Evolutionary conservation across 2,113 vertebrate species (phyloP), one percentile per base, ranked within the genome.

Genomic region (Charina bottae): DNA sequence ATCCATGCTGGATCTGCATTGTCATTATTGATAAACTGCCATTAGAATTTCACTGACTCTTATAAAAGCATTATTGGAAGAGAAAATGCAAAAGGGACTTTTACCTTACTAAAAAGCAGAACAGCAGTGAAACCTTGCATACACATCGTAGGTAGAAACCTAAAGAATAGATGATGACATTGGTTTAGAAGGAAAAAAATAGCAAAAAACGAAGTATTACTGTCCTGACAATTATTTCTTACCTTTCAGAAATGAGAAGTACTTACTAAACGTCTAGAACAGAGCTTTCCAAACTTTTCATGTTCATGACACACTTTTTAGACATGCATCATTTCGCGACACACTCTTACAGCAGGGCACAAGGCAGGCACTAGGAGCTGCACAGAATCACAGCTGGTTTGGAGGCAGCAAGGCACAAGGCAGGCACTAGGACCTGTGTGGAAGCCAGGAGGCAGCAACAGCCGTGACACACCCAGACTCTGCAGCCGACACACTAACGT

Each of bases 51-150:
- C 19, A 5, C 91, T 93, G 17, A 72, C 28, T 92, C 55, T 21
- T 49, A 46, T 72, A 87, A 64, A 60, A 83, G 37, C 56, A 83
- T 88, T 92, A 92, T 53, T 88, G 68, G 55, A 15, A 86, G 37
- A 84, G 37, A 12, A 86, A 6, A 88, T 37, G 55, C 91, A 91
- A 88, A 83, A 23, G 85, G 42, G 85, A 46, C 53, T 24, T 93
- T 93, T 68, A 62, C 0, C 1, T 90, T 62, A 83, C 19, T 89
- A 93, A 91, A 91, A 8, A 64, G 8, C 15, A 37, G 24, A 68
- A 21, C 23, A 55, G 83, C 90, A 93, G 15, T 62, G 4, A 93
- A 92, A 3, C 56, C 11, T 92, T 91, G 19, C 4, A 62, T 90
- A 88, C 10, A 90, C 89, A 89, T 7, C n/a, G 10, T 78, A 84